Conservation (phyloP, 2,888 invertebrate genomes). For the Pecten maximus region DNA sequence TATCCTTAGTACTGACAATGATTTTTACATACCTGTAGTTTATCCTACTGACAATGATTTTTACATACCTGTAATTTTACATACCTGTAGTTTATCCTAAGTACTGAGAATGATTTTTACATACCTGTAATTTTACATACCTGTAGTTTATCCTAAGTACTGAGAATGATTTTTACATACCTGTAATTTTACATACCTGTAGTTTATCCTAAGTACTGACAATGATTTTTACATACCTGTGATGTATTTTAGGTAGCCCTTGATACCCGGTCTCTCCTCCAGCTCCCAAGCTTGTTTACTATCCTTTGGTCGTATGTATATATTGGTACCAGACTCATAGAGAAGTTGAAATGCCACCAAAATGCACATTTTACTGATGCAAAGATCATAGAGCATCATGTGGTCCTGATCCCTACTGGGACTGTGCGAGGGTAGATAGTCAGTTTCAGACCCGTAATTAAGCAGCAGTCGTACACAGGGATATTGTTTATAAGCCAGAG, state of each 20-base stretch:
- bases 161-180: too few species aligned
- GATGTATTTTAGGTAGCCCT: neutral
- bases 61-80: too few species aligned
- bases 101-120: too few species aligned
- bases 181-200: too few species aligned
- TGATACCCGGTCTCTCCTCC: neutral
- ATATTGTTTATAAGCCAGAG: neutral
- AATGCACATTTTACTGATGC: neutral
- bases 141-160: too few species aligned
- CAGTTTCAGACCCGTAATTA: neutral
- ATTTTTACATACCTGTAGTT: too few species aligned
- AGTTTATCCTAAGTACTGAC: too few species aligned
- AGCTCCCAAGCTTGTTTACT: neutral
- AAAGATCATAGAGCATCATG: neutral
- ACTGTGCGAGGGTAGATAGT: neutral
- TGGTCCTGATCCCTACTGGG: neutral
- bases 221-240: neutral
- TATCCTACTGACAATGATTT: too few species aligned
- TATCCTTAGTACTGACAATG: too few species aligned
- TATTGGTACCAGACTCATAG: neutral
- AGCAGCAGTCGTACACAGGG: neutral
- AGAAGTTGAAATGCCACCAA: constrained; percentile 1
- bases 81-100: too few species aligned
- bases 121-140: too few species aligned
- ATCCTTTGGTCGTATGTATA: neutral